Evolutionary conservation across 92 coral and sea anemone species (phyloP).

Genomic region (Zoanthus sansibaricus): DNA sequence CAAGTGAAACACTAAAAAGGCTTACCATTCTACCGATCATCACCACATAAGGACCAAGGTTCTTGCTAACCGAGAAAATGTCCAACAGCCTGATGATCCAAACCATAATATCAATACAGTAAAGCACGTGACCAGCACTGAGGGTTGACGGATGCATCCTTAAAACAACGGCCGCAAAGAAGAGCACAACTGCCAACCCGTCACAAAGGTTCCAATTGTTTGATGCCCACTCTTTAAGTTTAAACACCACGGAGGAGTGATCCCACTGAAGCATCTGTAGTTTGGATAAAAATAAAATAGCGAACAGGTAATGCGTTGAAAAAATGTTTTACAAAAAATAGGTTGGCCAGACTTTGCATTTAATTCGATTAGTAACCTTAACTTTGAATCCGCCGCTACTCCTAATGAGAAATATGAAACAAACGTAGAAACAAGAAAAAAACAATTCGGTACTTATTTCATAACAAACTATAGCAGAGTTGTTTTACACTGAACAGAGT

Average conservation of each 20-base stretch:
- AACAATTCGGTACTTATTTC: no score
- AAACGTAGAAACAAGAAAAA: no score
- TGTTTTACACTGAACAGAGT: no score
- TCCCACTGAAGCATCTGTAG: slow-evolving; percentile 78
- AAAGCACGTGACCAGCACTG: slow-evolving; percentile 74
- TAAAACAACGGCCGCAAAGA: slow-evolving; percentile 75
- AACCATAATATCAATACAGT: slow-evolving; percentile 88
- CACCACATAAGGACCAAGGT: slow-evolving; percentile 86
- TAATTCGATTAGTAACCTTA: no score
- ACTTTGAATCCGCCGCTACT: no score
- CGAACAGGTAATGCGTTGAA: background rate
- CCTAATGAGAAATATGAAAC: no score
- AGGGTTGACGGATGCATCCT: slow-evolving; percentile 72
- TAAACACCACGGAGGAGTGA: slow-evolving; percentile 43
- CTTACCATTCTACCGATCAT: slow-evolving; percentile 94
- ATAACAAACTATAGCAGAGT: no score
- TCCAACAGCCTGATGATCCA: slow-evolving; percentile 88
- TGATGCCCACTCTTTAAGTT: slow-evolving; percentile 83
- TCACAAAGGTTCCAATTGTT: slow-evolving; percentile 86
- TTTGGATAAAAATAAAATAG: background rate
- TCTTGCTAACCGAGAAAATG: slow-evolving; percentile 83
- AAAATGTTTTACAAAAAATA: no score
- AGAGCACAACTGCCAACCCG: slow-evolving; percentile 71
- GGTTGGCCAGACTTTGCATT: no score
- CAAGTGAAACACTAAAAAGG: no score